Evolutionary conservation across 2,113 vertebrate genomes (phyloP), one percentile per base, ranked within the genome.

Genomic region (rat (Rattus norvegicus)): DNA sequence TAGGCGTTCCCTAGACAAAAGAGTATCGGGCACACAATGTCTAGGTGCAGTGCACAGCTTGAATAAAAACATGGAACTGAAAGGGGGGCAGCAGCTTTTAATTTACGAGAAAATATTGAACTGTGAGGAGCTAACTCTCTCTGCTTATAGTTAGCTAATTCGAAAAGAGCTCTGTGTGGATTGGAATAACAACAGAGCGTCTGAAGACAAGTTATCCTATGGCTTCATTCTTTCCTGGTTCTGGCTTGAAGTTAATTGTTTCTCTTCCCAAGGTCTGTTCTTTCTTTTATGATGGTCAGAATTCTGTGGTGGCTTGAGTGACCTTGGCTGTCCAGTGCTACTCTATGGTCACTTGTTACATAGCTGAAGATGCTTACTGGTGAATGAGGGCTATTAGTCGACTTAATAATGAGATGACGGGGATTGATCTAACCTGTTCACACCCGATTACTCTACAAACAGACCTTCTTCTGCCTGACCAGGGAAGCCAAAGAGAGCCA

Each of bases 321-420:
- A 65, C 52, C 80, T 73, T 49, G 39, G 77, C 20, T 95, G 22
- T n/a, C 67, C 43, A 16, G 7, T 77, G 1, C 56, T 63, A 39
- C 28, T 65, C 61, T 33, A 24, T 26, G n/a, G 72, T 36, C 26
- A 69, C 77, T 59, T 11, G n/a, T 52, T 72, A n/a, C 0, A 1
- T 14, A 84, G 33, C 33, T 30, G 75, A 89, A 84, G 49, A 43
- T 56, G 39, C 85, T 77, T 92, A 70, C 43, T 70, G 88, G 36
- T 93, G 49, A 92, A 83, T 75, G 56, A 56, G 88, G 10, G 20
- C 86, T 90, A 65, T 12, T 94, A n/a, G 77, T 91, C 22, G 75
- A 2, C 36, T 93, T 79, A 33, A 76, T 47, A 76, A 86, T 17
- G 33, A 63, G 54, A 91, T 85, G 47, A 52, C 73, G 12, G 73